These are phyloP conservation scores for Heteromyza rotundicornis DNA, from an alignment of 2,888 invertebrate genomes.

Conservation along the genomic window DNA sequence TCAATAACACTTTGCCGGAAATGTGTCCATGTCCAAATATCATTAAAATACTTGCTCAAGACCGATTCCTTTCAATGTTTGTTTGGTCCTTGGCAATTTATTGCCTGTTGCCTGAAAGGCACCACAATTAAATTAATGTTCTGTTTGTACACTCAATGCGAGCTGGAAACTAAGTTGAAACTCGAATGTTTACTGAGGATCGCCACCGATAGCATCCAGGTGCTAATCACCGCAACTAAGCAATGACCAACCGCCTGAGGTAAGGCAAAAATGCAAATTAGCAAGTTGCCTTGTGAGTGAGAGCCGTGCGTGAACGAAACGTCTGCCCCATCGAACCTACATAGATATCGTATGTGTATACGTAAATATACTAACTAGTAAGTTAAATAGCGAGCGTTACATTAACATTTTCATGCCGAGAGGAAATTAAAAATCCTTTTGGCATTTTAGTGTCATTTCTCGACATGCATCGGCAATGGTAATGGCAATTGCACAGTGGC, in stretches of 20 bases:
- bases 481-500: no score
- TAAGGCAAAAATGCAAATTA: background rate
- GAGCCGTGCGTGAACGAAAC: background rate
- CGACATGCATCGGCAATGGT: no score
- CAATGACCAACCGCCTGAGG: background rate
- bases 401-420: background rate
- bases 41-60: no score
- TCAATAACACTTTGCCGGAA: no score
- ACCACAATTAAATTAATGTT: background rate
- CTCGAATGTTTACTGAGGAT: background rate
- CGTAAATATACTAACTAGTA: no score
- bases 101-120: no score
- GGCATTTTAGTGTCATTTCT: constrained; percentile 12
- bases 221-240: background rate
- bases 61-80: no score
- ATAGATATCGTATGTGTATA: background rate
- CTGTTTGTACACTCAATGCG: background rate
- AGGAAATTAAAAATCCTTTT: constrained; percentile 32
- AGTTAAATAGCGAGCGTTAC: constrained; percentile 9
- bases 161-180: no score
- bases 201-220: background rate
- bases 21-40: no score
- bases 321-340: no score
- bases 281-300: background rate
- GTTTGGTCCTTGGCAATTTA: no score